Evolutionary conservation across 2,888 invertebrate genomes (phyloP).

Genomic region (Catotricha subobsoleta): DNA sequence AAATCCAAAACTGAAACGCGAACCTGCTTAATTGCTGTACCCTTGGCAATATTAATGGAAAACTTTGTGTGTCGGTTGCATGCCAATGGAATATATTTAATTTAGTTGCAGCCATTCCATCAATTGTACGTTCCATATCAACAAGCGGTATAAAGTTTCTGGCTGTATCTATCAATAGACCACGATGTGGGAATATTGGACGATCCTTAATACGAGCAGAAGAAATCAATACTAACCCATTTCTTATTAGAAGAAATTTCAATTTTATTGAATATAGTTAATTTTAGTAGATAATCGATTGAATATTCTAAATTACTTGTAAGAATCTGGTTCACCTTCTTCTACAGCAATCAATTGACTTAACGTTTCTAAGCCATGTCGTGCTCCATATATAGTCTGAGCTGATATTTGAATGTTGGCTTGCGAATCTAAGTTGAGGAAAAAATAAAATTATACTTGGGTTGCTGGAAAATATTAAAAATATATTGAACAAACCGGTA

Average conservation of each 20-base stretch:
- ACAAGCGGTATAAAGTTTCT: slow-evolving; percentile 66
- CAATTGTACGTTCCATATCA: slow-evolving; percentile 50
- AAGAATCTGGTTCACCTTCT: slow-evolving; percentile 16
- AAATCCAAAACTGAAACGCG: slow-evolving; percentile 17
- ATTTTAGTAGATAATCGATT: background rate
- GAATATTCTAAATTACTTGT: background rate
- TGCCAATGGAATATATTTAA: slow-evolving; percentile 91
- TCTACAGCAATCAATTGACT: slow-evolving; percentile 41
- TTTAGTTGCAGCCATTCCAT: slow-evolving; percentile 76
- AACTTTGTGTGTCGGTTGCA: slow-evolving; percentile 78
- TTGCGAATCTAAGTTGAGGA: slow-evolving; percentile 1
- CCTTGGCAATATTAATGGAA: slow-evolving; percentile 62
- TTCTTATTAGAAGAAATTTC: slow-evolving; percentile 17
- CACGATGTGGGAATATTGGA: slow-evolving; percentile 70
- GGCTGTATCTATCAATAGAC: slow-evolving; percentile 72
- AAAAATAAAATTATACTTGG: background rate
- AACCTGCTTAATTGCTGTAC: slow-evolving; percentile 57
- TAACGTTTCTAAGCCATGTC: slow-evolving; percentile 60
- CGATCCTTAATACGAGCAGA: slow-evolving; percentile 51
- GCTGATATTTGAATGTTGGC: slow-evolving; percentile 38
- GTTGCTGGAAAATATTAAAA: background rate
- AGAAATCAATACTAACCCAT: slow-evolving; percentile 41
- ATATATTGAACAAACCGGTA: slow-evolving; percentile 28
- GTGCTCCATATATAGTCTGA: slow-evolving; percentile 48
- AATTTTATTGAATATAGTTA: background rate